Evolutionary conservation across 2,113 vertebrate genomes (phyloP).

Genomic region (Cryptomyrus ogoouensis): DNA sequence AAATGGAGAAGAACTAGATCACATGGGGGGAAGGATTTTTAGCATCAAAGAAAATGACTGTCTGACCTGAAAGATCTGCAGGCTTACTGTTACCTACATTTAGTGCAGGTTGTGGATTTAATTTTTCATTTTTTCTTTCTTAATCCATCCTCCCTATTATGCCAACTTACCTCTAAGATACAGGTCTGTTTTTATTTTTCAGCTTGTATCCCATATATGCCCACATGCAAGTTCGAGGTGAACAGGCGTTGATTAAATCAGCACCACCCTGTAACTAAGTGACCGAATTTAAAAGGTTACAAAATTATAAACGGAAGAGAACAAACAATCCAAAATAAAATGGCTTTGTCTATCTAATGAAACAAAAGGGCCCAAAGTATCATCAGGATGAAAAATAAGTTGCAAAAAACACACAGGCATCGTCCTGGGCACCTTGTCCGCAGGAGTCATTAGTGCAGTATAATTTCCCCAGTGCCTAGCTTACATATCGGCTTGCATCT

Average conservation of each 20-base stretch:
- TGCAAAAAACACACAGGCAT: background rate
- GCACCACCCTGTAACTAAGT: background rate
- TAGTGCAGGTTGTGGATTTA: background rate
- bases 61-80: background rate
- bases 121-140: background rate
- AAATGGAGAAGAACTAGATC: background rate
- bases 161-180: background rate
- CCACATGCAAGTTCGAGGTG: background rate
- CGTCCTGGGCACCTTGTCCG: background rate
- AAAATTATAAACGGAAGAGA: background rate
- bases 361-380: background rate
- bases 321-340: background rate
- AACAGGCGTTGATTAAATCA: background rate
- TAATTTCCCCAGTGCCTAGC: constrained; percentile 49
- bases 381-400: background rate
- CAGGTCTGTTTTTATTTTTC: background rate
- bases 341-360: background rate
- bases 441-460: constrained; percentile 22
- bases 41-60: background rate
- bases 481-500: constrained; percentile 46
- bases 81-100: background rate
- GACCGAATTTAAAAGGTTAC: background rate
- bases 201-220: background rate
- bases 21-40: background rate
- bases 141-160: background rate